Percentiles rank a stretch among this genome's conserved stretches.
Evolutionary conservation across 2,113 vertebrate genomes (phyloP).

Genomic region (Phylloscopus trochilus): DNA sequence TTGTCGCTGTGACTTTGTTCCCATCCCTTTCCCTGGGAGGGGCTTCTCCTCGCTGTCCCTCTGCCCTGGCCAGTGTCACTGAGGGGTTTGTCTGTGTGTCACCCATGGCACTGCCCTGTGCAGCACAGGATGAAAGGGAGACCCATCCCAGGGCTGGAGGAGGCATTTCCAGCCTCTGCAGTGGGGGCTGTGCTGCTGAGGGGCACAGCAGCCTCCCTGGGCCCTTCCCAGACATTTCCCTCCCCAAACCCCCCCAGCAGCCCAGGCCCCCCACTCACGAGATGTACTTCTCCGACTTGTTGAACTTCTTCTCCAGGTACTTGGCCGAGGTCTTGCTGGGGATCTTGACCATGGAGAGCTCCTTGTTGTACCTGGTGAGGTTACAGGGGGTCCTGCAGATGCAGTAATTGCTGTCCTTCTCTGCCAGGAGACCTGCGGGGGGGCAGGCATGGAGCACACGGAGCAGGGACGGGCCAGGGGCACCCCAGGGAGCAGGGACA

Average conservation of each 20-base stretch:
- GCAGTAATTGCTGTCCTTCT: conserved; percentile 91
- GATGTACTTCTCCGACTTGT: conserved; percentile 97
- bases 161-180: too few relatives aligned
- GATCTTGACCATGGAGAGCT: conserved; percentile 99
- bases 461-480: background rate
- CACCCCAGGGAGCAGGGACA: too few relatives aligned
- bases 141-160: too few relatives aligned
- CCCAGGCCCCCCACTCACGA: conserved; percentile 80
- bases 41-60: too few relatives aligned
- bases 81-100: too few relatives aligned
- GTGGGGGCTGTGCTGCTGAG: too few relatives aligned
- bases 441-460: background rate
- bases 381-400: conserved; percentile 95
- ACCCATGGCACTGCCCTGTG: too few relatives aligned
- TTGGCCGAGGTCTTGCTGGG: conserved; percentile 97
- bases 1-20: too few relatives aligned
- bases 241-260: background rate
- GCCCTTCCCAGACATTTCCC: background rate
- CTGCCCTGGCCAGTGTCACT: too few relatives aligned
- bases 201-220: too few relatives aligned
- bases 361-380: conserved; percentile 97
- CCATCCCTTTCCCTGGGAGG: too few relatives aligned
- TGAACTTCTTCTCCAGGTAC: conserved; percentile 98
- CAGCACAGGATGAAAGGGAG: too few relatives aligned
- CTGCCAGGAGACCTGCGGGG: conserved; percentile 85